Conservation (phyloP, 2,888 invertebrate species). For the Aporophyla nigra region DNA sequence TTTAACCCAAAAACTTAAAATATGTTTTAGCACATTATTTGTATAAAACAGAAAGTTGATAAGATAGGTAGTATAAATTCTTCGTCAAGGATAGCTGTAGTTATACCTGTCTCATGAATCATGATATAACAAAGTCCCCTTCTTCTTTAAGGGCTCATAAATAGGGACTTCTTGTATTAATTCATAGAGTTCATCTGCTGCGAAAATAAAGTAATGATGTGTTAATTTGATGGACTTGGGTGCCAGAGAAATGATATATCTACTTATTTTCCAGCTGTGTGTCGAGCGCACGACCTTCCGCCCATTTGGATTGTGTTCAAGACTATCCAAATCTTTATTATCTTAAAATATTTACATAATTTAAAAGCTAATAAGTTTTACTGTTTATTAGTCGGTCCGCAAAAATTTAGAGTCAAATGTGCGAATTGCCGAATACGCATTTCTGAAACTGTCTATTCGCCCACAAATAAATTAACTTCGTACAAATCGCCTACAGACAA, state of each 20-base stretch:
- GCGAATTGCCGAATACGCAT: too few species aligned
- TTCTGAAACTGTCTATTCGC: too few species aligned
- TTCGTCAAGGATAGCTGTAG: background rate
- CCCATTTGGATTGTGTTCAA: background rate
- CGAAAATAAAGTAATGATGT: background rate
- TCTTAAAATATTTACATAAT: too few species aligned
- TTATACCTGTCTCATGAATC: too few species aligned
- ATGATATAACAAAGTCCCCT: too few species aligned
- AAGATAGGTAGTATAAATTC: conserved; percentile 21
- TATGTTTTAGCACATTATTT: conserved; percentile 15
- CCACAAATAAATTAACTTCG: too few species aligned
- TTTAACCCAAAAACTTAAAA: conserved; percentile 27
- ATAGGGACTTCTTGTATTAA: background rate
- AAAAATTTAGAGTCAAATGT: too few species aligned
- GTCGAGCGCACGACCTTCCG: background rate
- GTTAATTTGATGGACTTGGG: background rate
- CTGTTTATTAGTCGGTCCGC: too few species aligned
- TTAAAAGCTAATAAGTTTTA: too few species aligned
- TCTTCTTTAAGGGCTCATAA: too few species aligned
- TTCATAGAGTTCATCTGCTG: background rate
- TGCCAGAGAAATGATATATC: background rate
- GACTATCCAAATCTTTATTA: background rate
- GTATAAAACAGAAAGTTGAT: conserved; percentile 21
- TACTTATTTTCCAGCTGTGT: background rate
- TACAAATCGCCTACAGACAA: too few species aligned